Percentiles rank a stretch among this genome's conserved stretches.
Conservation (phyloP, 2,888 invertebrate species). For the Aplocera efformata region DNA sequence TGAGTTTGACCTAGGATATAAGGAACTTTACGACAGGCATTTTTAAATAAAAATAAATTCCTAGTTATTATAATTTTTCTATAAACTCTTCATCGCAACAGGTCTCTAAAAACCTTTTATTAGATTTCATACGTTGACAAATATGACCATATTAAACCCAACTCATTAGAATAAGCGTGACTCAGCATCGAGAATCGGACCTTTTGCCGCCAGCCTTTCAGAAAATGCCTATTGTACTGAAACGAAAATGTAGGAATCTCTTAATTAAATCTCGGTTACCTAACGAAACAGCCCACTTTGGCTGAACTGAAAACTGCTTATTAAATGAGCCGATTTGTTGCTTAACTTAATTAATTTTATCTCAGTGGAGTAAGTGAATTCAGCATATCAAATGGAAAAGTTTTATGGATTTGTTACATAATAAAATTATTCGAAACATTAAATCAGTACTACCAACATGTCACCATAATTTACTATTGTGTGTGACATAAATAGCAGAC, state of each 20-base stretch:
- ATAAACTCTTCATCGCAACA: no score
- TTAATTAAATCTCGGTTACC: constrained; percentile 42
- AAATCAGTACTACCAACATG: constrained; percentile 8
- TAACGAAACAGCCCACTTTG: constrained; percentile 22
- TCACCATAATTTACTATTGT: constrained; percentile 11
- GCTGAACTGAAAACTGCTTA: constrained; percentile 28
- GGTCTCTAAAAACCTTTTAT: no score
- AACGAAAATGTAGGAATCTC: constrained; percentile 38
- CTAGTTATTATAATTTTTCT: no score
- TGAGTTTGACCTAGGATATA: no score
- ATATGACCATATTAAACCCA: background rate
- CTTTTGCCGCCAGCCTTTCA: constrained; percentile 12
- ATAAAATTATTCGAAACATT: constrained; percentile 17
- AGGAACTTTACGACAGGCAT: no score
- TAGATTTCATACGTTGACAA: no score
- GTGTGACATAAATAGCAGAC: constrained; percentile 3
- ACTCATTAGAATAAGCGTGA: background rate
- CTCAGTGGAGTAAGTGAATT: constrained; percentile 28
- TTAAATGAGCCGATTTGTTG: constrained; percentile 22
- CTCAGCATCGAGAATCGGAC: constrained; percentile 17
- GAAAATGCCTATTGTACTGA: constrained; percentile 28
- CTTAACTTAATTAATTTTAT: constrained; percentile 29
- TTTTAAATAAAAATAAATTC: no score
- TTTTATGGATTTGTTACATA: constrained; percentile 24
- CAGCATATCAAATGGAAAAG: constrained; percentile 24